These are phyloP conservation scores for Australoheros facetus DNA, from an alignment of 2,797 vertebrate species.

Conservation along the genomic window DNA sequence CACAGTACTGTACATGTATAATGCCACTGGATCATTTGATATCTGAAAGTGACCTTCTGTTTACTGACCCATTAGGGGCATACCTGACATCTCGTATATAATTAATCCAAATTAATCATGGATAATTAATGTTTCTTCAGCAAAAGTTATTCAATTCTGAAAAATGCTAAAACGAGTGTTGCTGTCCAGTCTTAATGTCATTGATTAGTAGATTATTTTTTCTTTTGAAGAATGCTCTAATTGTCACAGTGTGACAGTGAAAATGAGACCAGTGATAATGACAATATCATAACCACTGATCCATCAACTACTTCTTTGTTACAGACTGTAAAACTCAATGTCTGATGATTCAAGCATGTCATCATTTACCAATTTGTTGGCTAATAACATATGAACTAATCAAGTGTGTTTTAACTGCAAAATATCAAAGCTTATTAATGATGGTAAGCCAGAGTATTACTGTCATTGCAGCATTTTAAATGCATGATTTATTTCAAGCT, in stretches of 20 bases:
- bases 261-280: background rate
- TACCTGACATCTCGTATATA: constrained; percentile 31
- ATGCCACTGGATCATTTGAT: background rate
- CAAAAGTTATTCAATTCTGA: constrained; percentile 7
- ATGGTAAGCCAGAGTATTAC: background rate
- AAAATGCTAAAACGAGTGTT: constrained; percentile 6
- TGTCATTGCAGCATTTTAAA: background rate
- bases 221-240: constrained; percentile 2
- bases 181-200: background rate
- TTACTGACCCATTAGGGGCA: constrained; percentile 7
- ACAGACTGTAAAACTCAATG: background rate
- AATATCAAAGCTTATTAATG: background rate
- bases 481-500: background rate
- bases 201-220: background rate
- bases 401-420: background rate
- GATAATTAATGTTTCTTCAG: constrained; percentile 2
- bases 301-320: background rate
- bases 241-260: background rate
- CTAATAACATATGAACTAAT: background rate
- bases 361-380: background rate
- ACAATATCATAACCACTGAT: background rate
- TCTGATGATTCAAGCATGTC: background rate
- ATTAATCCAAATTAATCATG: background rate
- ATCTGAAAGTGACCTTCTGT: background rate
- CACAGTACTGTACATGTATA: background rate